Evolutionary conservation across 1,140 invertebrate genomes (phyloP).

Genomic region (Hylyphantes graminicola): DNA sequence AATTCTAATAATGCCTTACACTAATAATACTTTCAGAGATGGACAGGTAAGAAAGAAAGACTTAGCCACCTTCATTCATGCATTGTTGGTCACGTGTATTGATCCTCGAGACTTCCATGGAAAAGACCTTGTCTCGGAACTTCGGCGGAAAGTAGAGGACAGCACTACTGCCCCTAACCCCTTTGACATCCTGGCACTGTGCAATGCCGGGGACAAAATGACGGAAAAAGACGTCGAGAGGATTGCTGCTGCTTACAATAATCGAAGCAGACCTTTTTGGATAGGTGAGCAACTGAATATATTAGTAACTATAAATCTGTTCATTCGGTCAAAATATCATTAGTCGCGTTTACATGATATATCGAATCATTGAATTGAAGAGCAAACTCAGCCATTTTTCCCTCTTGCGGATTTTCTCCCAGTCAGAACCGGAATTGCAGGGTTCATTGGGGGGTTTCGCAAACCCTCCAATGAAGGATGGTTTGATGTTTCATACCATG

Average conservation of each 20-base stretch:
- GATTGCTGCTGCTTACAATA: background rate
- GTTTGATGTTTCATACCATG: no score
- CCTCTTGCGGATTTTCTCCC: no score
- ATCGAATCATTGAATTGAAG: no score
- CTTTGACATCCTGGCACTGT: background rate
- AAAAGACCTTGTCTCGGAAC: background rate
- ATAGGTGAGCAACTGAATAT: background rate
- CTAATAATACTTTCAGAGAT: no score
- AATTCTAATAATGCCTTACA: no score
- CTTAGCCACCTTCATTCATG: background rate
- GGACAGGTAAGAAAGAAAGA: background rate
- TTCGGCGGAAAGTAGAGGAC: background rate
- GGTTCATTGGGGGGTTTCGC: no score
- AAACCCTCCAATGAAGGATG: no score
- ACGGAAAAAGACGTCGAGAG: background rate
- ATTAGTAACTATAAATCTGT: no score
- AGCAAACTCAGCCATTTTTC: no score
- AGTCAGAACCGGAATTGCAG: no score
- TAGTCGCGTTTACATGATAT: no score
- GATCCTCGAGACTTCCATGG: background rate
- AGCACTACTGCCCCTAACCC: background rate
- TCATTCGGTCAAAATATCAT: no score
- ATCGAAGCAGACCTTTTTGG: background rate
- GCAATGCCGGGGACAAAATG: background rate
- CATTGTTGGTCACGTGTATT: background rate